Evolutionary conservation across 2,888 invertebrate genomes (phyloP).

Genomic region (Melipona beecheii): DNA sequence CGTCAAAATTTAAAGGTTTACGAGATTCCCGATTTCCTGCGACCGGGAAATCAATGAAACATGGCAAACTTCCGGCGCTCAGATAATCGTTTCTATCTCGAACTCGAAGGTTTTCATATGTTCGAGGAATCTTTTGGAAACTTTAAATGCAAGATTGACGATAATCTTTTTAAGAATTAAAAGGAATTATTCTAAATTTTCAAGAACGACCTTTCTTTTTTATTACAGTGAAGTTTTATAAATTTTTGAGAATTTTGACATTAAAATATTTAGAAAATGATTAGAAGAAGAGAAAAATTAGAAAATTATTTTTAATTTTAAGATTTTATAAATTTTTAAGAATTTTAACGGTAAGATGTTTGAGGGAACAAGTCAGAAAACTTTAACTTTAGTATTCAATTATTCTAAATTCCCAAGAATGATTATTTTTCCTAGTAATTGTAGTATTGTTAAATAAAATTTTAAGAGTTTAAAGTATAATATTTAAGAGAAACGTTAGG

Average conservation of each 20-base stretch:
- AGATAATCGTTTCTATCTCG: constrained; percentile 3
- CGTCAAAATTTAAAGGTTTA: constrained; percentile 1
- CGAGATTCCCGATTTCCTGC: neutral
- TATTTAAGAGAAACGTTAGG: neutral
- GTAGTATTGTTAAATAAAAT: too few species aligned
- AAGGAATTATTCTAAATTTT: too few species aligned
- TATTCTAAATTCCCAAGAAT: too few species aligned
- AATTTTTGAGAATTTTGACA: neutral
- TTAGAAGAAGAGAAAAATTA: neutral
- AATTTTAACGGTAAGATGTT: neutral
- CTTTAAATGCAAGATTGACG: too few species aligned
- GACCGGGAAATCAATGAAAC: neutral
- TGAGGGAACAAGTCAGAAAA: neutral
- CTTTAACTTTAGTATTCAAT: too few species aligned
- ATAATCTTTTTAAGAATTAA: too few species aligned
- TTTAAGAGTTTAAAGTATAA: too few species aligned
- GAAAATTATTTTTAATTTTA: neutral
- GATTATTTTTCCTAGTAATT: too few species aligned
- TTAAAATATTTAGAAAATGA: neutral
- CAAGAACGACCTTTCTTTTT: neutral
- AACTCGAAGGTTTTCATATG: neutral
- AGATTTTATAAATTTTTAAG: neutral
- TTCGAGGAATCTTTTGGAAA: too few species aligned
- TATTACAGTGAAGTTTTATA: neutral
- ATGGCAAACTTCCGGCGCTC: constrained; percentile 37